Conservation (phyloP, 2,888 invertebrate genomes). For the Beris chalybata region DNA sequence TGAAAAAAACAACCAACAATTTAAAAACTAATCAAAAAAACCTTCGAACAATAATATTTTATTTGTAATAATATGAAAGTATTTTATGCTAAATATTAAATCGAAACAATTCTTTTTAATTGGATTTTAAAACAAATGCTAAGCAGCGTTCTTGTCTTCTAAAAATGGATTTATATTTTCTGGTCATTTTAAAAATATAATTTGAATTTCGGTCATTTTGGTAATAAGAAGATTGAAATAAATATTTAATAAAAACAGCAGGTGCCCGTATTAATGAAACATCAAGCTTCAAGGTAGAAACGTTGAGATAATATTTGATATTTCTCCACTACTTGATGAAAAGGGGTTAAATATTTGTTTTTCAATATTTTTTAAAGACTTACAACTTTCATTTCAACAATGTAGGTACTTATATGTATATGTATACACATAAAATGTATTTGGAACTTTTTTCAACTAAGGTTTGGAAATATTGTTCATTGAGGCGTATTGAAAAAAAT, state of each 20-base stretch:
- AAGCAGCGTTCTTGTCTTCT: conserved; percentile 34
- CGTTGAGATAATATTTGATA: too few species aligned
- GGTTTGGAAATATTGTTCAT: too few species aligned
- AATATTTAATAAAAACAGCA: not conserved
- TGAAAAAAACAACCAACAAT: conserved; percentile 23
- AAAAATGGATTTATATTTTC: conserved; percentile 21
- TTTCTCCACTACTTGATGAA: too few species aligned
- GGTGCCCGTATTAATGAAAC: too few species aligned
- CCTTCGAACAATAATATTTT: conserved; percentile 5
- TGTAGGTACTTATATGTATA: too few species aligned
- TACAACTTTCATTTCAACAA: too few species aligned
- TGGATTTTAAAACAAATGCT: conserved; percentile 22
- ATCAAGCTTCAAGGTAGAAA: too few species aligned
- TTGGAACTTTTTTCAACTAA: too few species aligned
- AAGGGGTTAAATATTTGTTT: too few species aligned
- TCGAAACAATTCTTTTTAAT: conserved; percentile 10
- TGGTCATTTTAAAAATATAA: conserved; percentile 10
- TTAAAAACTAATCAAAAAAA: not conserved
- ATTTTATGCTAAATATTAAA: not conserved
- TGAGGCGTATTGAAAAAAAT: too few species aligned
- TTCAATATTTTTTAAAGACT: too few species aligned
- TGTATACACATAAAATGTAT: too few species aligned
- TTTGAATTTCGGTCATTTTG: conserved; percentile 1
- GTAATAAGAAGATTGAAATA: not conserved
- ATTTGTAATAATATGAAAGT: conserved; percentile 2